Evolutionary conservation across 2,888 invertebrate species (phyloP).

Genomic region (Brachylomia viminalis): DNA sequence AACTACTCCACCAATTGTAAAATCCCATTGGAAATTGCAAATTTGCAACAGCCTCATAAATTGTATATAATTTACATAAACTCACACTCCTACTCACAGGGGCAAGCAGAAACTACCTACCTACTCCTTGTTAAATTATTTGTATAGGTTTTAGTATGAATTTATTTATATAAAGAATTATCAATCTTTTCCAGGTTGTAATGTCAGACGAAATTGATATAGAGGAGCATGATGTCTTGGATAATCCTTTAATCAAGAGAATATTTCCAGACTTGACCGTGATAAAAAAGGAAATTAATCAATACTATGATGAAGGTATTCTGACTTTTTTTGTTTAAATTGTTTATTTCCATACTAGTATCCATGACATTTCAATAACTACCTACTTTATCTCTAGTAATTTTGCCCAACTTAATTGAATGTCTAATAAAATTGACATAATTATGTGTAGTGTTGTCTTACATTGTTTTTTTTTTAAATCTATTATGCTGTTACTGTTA

Average conservation of each 20-base stretch:
- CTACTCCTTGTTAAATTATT: background rate
- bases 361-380: background rate
- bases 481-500: background rate
- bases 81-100: background rate
- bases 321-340: background rate
- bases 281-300: conserved; percentile 71
- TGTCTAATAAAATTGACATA: too few species aligned
- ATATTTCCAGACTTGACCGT: conserved; percentile 81
- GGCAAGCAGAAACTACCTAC: too few species aligned
- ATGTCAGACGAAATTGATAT: conserved; percentile 84
- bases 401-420: too few species aligned
- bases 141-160: too few species aligned
- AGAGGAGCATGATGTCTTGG: conserved; percentile 83
- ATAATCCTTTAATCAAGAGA: conserved; percentile 76
- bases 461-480: background rate
- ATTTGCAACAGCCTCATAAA: background rate
- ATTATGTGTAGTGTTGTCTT: too few species aligned
- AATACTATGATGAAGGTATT: conserved; percentile 75
- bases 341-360: background rate
- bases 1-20: background rate
- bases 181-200: conserved; percentile 42
- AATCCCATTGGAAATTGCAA: too few species aligned
- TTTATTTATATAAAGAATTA: background rate
- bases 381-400: background rate
- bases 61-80: background rate